These are phyloP conservation scores for Malaclemys terrapin DNA, from an alignment of 2,113 vertebrate species.

Conservation along the genomic window DNA sequence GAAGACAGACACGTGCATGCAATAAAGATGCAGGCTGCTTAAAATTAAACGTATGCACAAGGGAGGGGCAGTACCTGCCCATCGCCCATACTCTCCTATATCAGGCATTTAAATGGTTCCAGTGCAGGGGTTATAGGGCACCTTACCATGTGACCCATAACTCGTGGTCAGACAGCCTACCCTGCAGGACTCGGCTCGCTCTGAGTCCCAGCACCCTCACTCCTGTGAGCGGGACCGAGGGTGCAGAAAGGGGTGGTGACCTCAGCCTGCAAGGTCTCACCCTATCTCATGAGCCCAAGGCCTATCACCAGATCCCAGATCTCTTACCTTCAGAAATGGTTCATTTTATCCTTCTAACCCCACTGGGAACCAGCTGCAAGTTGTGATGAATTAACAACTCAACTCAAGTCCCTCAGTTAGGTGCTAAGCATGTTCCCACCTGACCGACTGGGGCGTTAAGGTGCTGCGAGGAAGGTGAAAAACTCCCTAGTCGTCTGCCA, in stretches of 20 bases:
- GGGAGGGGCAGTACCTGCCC: background rate
- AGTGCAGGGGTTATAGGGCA: background rate
- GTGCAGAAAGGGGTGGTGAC: background rate
- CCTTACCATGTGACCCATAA: background rate
- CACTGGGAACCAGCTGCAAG: background rate
- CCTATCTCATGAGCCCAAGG: background rate
- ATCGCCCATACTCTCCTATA: background rate
- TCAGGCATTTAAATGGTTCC: background rate
- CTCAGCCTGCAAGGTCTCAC: background rate
- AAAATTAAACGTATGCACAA: background rate
- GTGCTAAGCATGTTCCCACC: too few species aligned
- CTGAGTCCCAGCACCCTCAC: background rate
- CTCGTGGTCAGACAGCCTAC: background rate
- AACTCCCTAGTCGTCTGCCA: background rate
- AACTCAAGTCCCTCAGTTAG: background rate
- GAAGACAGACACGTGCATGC: background rate
- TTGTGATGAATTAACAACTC: background rate
- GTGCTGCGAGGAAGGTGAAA: background rate
- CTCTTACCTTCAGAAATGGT: background rate
- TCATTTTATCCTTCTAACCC: background rate
- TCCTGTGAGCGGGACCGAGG: too few species aligned
- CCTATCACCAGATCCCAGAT: background rate
- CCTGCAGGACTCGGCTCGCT: background rate
- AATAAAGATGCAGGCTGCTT: background rate
- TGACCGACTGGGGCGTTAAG: background rate